Conservation (phyloP, 2,113 vertebrate species). For the Elgaria multicarinata region DNA sequence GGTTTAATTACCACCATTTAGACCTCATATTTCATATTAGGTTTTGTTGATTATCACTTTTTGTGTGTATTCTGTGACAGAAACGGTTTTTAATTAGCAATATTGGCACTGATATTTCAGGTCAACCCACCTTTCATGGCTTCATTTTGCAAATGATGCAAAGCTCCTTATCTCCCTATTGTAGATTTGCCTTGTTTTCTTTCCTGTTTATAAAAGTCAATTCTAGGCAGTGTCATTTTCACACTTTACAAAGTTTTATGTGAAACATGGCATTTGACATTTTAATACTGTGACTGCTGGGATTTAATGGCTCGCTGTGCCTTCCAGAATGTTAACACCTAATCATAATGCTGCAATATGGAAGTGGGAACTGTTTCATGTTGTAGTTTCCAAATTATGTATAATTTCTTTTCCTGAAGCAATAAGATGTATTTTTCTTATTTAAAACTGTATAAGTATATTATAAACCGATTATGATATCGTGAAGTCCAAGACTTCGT, state of each 20-base stretch:
- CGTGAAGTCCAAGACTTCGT: neutral
- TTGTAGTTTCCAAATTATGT: neutral
- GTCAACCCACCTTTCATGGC: neutral
- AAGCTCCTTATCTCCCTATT: neutral
- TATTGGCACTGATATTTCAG: neutral
- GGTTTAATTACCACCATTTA: neutral
- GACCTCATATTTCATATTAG: neutral
- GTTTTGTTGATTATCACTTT: neutral
- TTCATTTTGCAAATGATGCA: neutral
- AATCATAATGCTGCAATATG: slow-evolving; percentile 3
- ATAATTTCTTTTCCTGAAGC: slow-evolving; percentile 13
- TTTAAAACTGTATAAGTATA: slow-evolving; percentile 13
- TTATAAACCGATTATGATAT: neutral
- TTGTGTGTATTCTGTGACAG: neutral
- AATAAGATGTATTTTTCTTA: slow-evolving; percentile 10
- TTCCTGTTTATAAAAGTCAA: slow-evolving; percentile 7
- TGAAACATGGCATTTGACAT: slow-evolving; percentile 36
- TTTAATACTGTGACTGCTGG: slow-evolving; percentile 22
- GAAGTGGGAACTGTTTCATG: slow-evolving; percentile 18
- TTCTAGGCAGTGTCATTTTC: slow-evolving; percentile 11
- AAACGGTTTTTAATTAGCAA: neutral
- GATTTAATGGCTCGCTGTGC: slow-evolving; percentile 44
- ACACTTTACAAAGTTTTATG: slow-evolving; percentile 38
- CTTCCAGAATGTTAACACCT: slow-evolving; percentile 13
- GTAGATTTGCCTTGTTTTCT: neutral